Conservation (phyloP, 30 jellyfish, hydroid and myxozoan species). For the Hydractinia symbiolongicarpus region DNA sequence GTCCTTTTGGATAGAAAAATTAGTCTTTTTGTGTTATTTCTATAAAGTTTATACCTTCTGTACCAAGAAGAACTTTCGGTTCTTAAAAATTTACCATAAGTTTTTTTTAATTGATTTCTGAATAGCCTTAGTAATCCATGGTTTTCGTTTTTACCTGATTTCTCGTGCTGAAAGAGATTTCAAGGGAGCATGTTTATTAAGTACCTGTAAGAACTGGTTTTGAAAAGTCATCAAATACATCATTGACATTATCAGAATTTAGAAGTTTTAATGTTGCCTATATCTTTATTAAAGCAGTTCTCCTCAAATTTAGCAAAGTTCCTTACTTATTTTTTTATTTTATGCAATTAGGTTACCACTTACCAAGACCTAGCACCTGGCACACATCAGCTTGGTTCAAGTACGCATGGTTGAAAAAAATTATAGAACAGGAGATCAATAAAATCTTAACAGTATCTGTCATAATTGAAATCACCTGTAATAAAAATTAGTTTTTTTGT, state of each 20-base stretch:
- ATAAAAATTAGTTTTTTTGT: not conserved
- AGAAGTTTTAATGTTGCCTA: too few species aligned
- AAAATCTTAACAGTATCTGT: not conserved
- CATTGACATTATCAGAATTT: too few species aligned
- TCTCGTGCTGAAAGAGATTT: not conserved
- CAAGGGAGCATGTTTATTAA: constrained; percentile 5
- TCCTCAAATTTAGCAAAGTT: not conserved
- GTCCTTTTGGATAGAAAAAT: not conserved
- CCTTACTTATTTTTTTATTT: not conserved
- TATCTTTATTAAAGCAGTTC: not conserved
- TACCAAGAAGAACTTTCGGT: constrained; percentile 1
- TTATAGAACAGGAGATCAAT: not conserved
- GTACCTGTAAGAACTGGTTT: not conserved
- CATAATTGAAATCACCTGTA: constrained; percentile 4
- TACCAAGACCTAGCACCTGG: constrained; percentile 3
- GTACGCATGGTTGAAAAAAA: constrained; percentile 1
- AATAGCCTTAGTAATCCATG: too few species aligned
- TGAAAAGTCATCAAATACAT: too few species aligned
- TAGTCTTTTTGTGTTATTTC: not conserved
- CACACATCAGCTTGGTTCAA: not conserved
- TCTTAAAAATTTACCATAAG: not conserved
- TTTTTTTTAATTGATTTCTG: too few species aligned
- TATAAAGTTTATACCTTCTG: not conserved
- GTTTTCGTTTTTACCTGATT: not conserved
- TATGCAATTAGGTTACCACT: not conserved